These are phyloP conservation scores for Amazona vittata DNA, from an alignment of 2,113 vertebrate species.

Conservation along the genomic window DNA sequence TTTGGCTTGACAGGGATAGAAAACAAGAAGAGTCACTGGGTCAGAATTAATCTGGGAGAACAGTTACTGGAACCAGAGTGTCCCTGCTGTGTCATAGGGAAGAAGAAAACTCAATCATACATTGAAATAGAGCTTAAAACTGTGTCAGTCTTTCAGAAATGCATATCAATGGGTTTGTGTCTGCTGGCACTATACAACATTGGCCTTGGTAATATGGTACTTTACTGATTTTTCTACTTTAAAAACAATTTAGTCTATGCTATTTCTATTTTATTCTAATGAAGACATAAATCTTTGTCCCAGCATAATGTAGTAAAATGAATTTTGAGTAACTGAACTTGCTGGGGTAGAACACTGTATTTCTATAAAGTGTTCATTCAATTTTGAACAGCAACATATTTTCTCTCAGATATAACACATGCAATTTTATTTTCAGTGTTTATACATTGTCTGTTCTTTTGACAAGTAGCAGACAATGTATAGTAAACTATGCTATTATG, in stretches of 20 bases:
- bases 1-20: background rate
- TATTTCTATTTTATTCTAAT: constrained; percentile 34
- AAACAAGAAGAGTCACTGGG: background rate
- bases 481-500: background rate
- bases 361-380: constrained; percentile 24
- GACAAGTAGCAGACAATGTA: background rate
- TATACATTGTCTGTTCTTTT: background rate
- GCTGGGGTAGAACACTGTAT: background rate
- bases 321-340: constrained; percentile 42
- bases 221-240: background rate
- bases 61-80: background rate
- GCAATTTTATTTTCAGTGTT: constrained; percentile 45
- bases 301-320: constrained; percentile 1
- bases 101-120: background rate
- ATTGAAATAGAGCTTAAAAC: background rate
- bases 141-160: background rate
- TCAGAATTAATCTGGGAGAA: background rate
- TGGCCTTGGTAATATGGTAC: background rate
- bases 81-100: background rate
- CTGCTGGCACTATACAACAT: background rate
- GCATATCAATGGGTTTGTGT: background rate
- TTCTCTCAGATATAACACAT: constrained; percentile 19
- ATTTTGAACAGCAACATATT: constrained; percentile 42
- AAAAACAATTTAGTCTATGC: background rate
- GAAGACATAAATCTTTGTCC: constrained; percentile 46